phyloP scores from a whole-genome alignment of 2,888 invertebrate genomes.

The Choreutis nemorana region DNA sequence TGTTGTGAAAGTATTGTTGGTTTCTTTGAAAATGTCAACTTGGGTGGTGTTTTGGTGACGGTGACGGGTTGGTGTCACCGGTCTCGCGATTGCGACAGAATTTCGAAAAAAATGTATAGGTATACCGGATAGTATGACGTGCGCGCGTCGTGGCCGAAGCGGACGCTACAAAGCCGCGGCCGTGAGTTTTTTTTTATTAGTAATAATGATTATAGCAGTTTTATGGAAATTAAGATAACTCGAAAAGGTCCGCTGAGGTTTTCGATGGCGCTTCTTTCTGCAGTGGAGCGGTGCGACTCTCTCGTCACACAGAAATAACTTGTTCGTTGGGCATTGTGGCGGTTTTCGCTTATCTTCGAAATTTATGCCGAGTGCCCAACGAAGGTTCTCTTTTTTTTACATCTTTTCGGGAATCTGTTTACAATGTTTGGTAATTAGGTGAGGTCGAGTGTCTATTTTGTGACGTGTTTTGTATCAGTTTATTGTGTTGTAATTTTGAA shows the following conservation, averaged over 20 bases:
- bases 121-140: slow-evolving; percentile 11
- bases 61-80: background rate
- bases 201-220: slow-evolving; percentile 56
- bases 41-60: background rate
- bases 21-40: background rate
- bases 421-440: too few relatives aligned
- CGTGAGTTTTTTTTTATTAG: slow-evolving; percentile 40
- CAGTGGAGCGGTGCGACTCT: slow-evolving; percentile 7
- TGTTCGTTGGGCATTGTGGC: too few relatives aligned
- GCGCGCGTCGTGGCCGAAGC: slow-evolving; percentile 35
- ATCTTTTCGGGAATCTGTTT: slow-evolving; percentile 14
- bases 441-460: too few relatives aligned
- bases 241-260: slow-evolving; percentile 56
- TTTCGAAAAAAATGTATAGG: too few relatives aligned
- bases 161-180: slow-evolving; percentile 58
- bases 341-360: slow-evolving; percentile 3
- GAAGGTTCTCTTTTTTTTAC: slow-evolving; percentile 3
- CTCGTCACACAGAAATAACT: too few relatives aligned
- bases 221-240: slow-evolving; percentile 51
- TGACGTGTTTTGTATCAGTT: slow-evolving; percentile 16
- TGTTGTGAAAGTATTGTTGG: background rate
- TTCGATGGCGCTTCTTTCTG: background rate
- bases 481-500: slow-evolving; percentile 31
- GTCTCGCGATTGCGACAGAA: too few relatives aligned
- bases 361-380: slow-evolving; percentile 3